Evolutionary conservation across 2,888 invertebrate genomes (phyloP).

Genomic region (Caenorhabditis sp.): DNA sequence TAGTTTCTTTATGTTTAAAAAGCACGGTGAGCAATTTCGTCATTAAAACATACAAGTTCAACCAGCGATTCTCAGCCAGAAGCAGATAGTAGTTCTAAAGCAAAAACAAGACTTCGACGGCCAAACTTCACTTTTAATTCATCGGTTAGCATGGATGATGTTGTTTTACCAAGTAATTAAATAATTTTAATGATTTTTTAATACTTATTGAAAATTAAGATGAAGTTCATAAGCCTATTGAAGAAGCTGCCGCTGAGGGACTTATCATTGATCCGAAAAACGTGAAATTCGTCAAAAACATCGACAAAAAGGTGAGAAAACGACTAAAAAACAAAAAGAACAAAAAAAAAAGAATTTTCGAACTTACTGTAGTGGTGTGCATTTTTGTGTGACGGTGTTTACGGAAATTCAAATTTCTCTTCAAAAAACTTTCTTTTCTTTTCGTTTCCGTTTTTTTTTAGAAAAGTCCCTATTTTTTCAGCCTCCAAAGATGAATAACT

Average conservation of each 20-base stretch:
- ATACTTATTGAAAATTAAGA: background rate
- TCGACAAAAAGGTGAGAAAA: constrained; percentile 5
- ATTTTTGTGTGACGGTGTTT: constrained; percentile 6
- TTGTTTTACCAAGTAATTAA: background rate
- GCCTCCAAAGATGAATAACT: background rate
- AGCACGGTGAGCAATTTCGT: no score
- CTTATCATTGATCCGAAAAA: constrained; percentile 21
- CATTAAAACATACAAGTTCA: no score
- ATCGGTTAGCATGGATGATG: no score
- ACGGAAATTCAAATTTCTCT: constrained; percentile 6
- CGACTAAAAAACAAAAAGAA: background rate
- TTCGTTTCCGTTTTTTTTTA: background rate
- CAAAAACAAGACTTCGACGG: no score
- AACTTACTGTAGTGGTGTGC: constrained; percentile 7
- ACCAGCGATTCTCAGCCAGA: no score
- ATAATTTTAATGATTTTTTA: background rate
- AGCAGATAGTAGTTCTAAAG: no score
- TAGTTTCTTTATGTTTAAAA: no score
- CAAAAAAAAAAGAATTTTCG: background rate
- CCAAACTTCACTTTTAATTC: no score
- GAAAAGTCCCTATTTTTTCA: background rate
- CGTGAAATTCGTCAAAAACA: constrained; percentile 19
- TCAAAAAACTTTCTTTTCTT: background rate
- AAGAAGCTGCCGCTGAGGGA: constrained; percentile 22
- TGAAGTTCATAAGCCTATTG: constrained; percentile 12